Conservation (phyloP, 2,113 vertebrate species). For the Gallinago undulata region DNA sequence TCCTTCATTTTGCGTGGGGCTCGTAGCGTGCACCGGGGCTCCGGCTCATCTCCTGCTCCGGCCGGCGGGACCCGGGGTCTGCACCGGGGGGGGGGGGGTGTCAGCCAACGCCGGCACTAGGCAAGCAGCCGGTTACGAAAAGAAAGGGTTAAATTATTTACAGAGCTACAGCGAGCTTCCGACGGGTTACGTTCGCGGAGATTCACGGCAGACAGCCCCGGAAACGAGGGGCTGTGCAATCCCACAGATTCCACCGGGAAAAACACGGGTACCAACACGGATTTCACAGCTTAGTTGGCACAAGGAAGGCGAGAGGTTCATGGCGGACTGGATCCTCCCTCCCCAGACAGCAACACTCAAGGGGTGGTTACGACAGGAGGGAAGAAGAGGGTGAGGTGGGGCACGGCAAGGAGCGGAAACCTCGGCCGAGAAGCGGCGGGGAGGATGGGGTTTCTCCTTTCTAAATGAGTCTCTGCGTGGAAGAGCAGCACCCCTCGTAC, state of each 20-base stretch:
- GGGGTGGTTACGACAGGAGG: not conserved
- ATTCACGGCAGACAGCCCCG: not conserved
- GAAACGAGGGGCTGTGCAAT: not conserved
- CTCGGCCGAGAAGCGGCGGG: rapidly evolving
- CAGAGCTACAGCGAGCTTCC: slow-evolving; percentile 35
- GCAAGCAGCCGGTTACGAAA: not conserved
- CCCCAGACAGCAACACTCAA: not conserved
- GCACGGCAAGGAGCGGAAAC: not conserved
- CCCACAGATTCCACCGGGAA: not conserved
- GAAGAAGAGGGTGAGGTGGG: not conserved
- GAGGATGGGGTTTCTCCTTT: not conserved
- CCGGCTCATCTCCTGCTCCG: not conserved
- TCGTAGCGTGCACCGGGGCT: not conserved
- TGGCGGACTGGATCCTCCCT: not conserved
- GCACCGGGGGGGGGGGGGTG: not conserved
- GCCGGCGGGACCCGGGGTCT: not conserved
- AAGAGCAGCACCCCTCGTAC: slow-evolving; percentile 35
- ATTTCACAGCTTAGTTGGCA: slow-evolving; percentile 56
- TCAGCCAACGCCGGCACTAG: not conserved
- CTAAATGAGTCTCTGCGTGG: not conserved
- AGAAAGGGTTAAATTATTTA: not conserved
- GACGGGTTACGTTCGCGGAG: not conserved
- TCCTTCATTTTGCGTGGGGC: slow-evolving; percentile 24
- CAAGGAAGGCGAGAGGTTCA: not conserved
- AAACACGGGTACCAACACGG: not conserved